Evolutionary conservation across 2,888 invertebrate genomes (phyloP), one percentile per base, ranked within the genome.

Genomic region (Brachylomia viminalis): DNA sequence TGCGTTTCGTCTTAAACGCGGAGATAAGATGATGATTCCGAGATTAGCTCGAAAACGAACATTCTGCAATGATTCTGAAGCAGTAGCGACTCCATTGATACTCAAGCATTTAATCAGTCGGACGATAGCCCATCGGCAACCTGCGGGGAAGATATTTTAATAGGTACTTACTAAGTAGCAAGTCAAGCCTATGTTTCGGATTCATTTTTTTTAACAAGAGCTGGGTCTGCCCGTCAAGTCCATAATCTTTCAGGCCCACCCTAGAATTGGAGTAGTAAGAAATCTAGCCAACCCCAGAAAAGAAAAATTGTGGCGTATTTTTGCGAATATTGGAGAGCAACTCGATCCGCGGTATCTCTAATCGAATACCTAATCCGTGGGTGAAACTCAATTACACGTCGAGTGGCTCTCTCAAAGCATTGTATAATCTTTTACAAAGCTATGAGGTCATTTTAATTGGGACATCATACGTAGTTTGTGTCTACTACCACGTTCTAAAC

Each of bases 31-130:
- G 5, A 95, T 85, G 5, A 96, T 84, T 1, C 95, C 96, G 0
- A 95, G 86, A 33, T 89, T 86, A 2, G 89, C 83, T 2, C 75
- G 83, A 6, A 93, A 33, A 0, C 89, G 87, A 30, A 91, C 82
- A 59, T 80, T 89, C 17, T 79, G 80, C 20, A 84, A 73, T 13
- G 90, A 84, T 70, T 93, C 91, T 27, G 89, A 72, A 2, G 93
- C 90, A 4, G 94, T 88, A 1, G 93, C 95, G 23, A 96, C 88
- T 23, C 95, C 95, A 75, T 96, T 96, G n/a, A 95, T 86, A 59
- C 91, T 90, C 65, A 96, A 75, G 78, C 96, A 96, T 88, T 96
- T 96, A n/a, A 93, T 87, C 10, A 96, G 88, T 13, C 93, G 91
- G 10, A 94, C 62, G 10, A 90, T 88, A n/a, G 91, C 91, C 93